Evolutionary conservation across 1,140 invertebrate genomes (phyloP).

Genomic region (Carposina sasakii): DNA sequence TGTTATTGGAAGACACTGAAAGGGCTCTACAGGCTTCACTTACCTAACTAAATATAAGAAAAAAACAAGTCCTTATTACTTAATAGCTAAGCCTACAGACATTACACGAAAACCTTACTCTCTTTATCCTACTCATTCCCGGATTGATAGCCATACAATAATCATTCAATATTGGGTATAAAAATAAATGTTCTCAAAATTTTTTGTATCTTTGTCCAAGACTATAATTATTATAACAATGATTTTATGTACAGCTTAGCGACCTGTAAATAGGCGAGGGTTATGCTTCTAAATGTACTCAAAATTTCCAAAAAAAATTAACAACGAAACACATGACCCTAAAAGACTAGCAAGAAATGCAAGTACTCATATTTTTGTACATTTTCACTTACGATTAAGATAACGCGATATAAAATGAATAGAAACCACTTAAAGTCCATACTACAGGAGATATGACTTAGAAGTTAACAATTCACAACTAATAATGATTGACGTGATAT

Average conservation of each 20-base stretch:
- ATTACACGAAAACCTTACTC: too few species aligned
- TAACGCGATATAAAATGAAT: slow-evolving; percentile 66
- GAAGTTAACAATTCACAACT: slow-evolving; percentile 42
- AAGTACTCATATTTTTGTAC: slow-evolving; percentile 66
- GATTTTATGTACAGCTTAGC: slow-evolving; percentile 33
- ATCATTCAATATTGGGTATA: slow-evolving; percentile 64
- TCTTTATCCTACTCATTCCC: slow-evolving; percentile 30
- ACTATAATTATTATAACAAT: slow-evolving; percentile 42
- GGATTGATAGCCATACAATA: slow-evolving; percentile 28
- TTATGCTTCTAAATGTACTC: slow-evolving; percentile 12
- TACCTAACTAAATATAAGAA: too few species aligned
- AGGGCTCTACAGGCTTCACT: slow-evolving; percentile 1
- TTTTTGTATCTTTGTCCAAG: slow-evolving; percentile 35
- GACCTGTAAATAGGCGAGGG: too few species aligned
- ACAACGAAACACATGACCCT: slow-evolving; percentile 48
- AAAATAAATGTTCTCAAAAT: slow-evolving; percentile 62
- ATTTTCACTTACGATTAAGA: slow-evolving; percentile 65
- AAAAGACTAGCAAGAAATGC: slow-evolving; percentile 69
- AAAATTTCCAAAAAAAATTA: slow-evolving; percentile 21
- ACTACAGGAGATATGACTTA: slow-evolving; percentile 67
- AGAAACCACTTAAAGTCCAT: slow-evolving; percentile 40
- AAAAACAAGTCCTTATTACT: too few species aligned
- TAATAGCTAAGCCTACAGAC: too few species aligned
- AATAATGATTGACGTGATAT: slow-evolving; percentile 19
- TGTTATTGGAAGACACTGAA: slow-evolving; percentile 62